Percentiles rank a stretch among this genome's conserved stretches.
phyloP scores from a whole-genome alignment of 2,888 invertebrate genomes.

The Plusia festucae region DNA sequence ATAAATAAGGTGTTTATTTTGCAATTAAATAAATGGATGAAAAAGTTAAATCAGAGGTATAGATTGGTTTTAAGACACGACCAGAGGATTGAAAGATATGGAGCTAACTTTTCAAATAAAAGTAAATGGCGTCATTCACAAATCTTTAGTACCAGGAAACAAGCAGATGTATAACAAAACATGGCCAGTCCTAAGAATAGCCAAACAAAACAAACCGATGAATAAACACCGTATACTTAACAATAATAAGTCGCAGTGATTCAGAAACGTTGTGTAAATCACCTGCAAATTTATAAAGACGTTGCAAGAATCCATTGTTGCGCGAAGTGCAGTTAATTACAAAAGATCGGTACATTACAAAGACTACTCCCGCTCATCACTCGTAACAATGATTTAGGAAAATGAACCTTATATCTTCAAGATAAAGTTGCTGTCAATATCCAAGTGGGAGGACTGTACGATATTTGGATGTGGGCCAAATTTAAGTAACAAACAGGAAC shows the following conservation, averaged over 20 bases:
- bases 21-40: too few species aligned
- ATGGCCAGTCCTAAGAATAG: neutral
- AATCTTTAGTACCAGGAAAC: neutral
- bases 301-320: slow-evolving; percentile 46
- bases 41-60: too few species aligned
- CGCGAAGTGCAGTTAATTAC: slow-evolving; percentile 54
- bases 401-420: neutral
- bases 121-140: neutral
- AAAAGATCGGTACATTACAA: slow-evolving; percentile 50
- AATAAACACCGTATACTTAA: neutral
- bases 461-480: slow-evolving; percentile 52
- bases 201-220: neutral
- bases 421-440: neutral
- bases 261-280: slow-evolving; percentile 37
- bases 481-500: slow-evolving; percentile 36
- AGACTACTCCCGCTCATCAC: slow-evolving; percentile 23
- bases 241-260: slow-evolving; percentile 26
- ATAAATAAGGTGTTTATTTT: neutral
- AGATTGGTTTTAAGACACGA: neutral
- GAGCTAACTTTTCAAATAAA: neutral
- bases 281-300: slow-evolving; percentile 45
- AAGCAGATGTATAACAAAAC: neutral
- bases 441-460: slow-evolving; percentile 12
- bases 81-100: neutral
- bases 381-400: neutral